These are phyloP conservation scores for Lytechinus pictus DNA, from an alignment of 35 echinoderm and acorn worm species.

Conservation along the genomic window DNA sequence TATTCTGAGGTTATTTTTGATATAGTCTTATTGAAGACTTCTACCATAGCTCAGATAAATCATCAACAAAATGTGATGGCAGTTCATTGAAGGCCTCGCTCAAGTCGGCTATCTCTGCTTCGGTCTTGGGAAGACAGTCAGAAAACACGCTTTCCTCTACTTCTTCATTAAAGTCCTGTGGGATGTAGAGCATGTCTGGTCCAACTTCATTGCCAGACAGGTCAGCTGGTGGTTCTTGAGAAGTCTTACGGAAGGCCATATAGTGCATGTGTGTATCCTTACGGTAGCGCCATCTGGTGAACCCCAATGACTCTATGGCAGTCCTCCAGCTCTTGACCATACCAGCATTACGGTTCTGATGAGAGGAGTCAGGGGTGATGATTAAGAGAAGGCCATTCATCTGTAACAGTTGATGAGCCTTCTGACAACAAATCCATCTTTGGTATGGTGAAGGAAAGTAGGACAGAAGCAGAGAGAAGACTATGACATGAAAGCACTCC, in stretches of 20 bases:
- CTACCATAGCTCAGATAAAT: constrained; percentile 38
- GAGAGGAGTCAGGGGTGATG: constrained; percentile 91
- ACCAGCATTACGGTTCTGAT: constrained; percentile 80
- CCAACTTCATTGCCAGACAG: constrained; percentile 51
- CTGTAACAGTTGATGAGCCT: constrained; percentile 92
- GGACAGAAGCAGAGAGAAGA: constrained; percentile 92
- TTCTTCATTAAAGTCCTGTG: constrained; percentile 94
- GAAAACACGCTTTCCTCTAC: constrained; percentile 88
- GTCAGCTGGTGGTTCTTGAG: constrained; percentile 41
- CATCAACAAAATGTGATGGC: constrained; percentile 56
- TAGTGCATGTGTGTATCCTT: constrained; percentile 93
- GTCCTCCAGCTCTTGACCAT: constrained; percentile 98
- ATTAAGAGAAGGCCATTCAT: constrained; percentile 87
- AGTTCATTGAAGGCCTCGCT: constrained; percentile 80
- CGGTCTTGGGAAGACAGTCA: constrained; percentile 56
- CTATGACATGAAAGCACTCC: constrained; percentile 96
- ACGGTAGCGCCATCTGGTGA: constrained; percentile 82
- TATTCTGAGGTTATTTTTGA: background rate
- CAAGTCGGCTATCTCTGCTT: constrained; percentile 54
- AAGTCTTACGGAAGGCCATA: constrained; percentile 94
- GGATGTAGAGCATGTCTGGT: constrained; percentile 94
- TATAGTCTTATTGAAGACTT: background rate
- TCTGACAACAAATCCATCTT: constrained; percentile 97
- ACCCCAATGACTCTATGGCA: constrained; percentile 89
- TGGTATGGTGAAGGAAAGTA: constrained; percentile 99